phyloP scores from a whole-genome alignment of 2,888 invertebrate genomes.

The Mamestra brassicae region DNA sequence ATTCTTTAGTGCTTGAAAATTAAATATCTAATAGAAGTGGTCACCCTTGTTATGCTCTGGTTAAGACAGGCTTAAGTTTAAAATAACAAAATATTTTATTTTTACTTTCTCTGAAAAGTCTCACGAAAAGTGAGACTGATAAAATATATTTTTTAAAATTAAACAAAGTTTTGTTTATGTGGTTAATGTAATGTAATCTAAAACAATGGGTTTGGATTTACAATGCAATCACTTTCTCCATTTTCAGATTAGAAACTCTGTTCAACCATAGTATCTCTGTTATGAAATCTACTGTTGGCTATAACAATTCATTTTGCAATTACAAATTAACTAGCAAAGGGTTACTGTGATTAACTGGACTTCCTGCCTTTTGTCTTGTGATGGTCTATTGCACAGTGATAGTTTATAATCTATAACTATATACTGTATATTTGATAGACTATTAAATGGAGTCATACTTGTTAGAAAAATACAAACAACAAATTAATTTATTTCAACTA shows the following conservation, averaged over 20 bases:
- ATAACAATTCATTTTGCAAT: slow-evolving; percentile 41
- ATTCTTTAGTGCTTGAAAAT: neutral
- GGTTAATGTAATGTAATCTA: no score
- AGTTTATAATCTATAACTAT: neutral
- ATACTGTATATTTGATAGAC: no score
- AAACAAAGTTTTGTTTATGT: neutral
- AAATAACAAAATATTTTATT: neutral
- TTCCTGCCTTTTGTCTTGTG: slow-evolving; percentile 39
- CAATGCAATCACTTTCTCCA: neutral
- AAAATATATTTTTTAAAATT: neutral
- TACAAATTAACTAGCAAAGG: slow-evolving; percentile 1
- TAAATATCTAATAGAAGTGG: neutral
- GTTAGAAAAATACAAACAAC: no score
- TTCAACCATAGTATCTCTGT: slow-evolving; percentile 5
- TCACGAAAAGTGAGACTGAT: no score
- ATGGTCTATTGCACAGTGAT: slow-evolving; percentile 2
- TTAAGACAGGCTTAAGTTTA: neutral
- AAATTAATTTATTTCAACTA: no score
- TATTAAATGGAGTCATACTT: no score
- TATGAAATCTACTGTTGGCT: slow-evolving; percentile 3
- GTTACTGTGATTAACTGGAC: slow-evolving; percentile 1
- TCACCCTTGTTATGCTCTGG: neutral
- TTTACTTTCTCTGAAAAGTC: neutral
- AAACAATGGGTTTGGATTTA: neutral
- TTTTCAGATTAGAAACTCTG: slow-evolving; percentile 1